phyloP scores from a whole-genome alignment of 2,888 invertebrate genomes.

The Protophormia terraenovae region DNA sequence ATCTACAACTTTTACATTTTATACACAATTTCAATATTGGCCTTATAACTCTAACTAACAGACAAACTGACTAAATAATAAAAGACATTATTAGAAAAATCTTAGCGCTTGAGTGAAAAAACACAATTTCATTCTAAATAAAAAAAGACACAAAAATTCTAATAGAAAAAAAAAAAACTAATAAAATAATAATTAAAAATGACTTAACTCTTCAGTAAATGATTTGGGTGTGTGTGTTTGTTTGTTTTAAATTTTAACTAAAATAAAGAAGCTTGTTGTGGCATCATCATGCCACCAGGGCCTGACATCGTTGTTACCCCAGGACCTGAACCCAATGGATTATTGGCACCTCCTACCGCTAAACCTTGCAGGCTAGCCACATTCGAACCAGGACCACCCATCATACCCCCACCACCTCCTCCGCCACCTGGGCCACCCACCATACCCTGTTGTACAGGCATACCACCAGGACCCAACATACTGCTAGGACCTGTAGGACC shows the following conservation, averaged over 20 bases:
- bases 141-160: too few species aligned
- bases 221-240: background rate
- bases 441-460: conserved; percentile 62
- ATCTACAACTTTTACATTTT: too few species aligned
- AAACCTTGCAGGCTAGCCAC: conserved; percentile 46
- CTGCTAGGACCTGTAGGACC: conserved; percentile 64
- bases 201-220: conserved; percentile 58
- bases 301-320: conserved; percentile 69
- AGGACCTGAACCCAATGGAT: conserved; percentile 57
- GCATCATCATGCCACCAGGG: conserved; percentile 80
- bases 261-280: conserved; percentile 75
- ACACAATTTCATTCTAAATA: conserved; percentile 28
- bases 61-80: background rate
- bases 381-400: conserved; percentile 69
- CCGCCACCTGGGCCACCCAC: conserved; percentile 13
- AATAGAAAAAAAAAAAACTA: conserved; percentile 15
- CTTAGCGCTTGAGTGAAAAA: conserved; percentile 9
- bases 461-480: conserved; percentile 70
- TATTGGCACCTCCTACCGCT: conserved; percentile 71
- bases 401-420: conserved; percentile 22
- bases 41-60: too few species aligned
- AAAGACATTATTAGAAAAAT: conserved; percentile 26
- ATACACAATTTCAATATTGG: too few species aligned
- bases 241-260: conserved; percentile 66
- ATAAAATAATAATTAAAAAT: conserved; percentile 50